These are phyloP conservation scores for Eilema griseolum DNA, from an alignment of 2,888 invertebrate species.

Conservation along the genomic window DNA sequence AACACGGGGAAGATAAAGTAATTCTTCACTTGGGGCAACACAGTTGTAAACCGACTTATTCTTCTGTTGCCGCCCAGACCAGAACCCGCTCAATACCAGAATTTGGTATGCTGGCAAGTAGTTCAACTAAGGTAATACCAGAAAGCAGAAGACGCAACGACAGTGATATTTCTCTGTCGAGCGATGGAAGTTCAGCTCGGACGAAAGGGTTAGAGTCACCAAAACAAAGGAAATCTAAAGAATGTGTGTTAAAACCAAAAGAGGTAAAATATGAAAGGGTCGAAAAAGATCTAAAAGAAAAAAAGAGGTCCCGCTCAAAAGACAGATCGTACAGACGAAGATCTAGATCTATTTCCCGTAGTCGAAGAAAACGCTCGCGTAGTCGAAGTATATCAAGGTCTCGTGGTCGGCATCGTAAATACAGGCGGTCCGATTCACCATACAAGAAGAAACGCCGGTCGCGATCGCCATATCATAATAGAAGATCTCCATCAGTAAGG, in stretches of 20 bases:
- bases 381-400: constrained; percentile 72
- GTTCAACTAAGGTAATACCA: constrained; percentile 20
- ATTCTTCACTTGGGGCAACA: constrained; percentile 89
- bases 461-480: constrained; percentile 64
- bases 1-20: constrained; percentile 90
- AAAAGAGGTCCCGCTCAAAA: constrained; percentile 68
- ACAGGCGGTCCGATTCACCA: constrained; percentile 79
- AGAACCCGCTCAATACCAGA: constrained; percentile 70
- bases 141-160: constrained; percentile 63
- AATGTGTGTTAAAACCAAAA: constrained; percentile 57
- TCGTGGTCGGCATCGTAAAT: constrained; percentile 71
- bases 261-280: constrained; percentile 50
- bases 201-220: constrained; percentile 33
- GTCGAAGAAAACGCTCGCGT: constrained; percentile 67
- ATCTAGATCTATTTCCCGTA: constrained; percentile 70
- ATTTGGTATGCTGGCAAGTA: constrained; percentile 42
- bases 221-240: constrained; percentile 46
- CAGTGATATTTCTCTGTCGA: constrained; percentile 82
- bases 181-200: constrained; percentile 65
- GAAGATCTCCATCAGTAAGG: constrained; percentile 54
- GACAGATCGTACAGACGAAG: constrained; percentile 73
- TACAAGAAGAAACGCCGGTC: constrained; percentile 80
- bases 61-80: constrained; percentile 85
- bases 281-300: constrained; percentile 63
- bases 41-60: constrained; percentile 77